Conservation (phyloP, 2,113 vertebrate genomes). For the Marcusenius ussheri region DNA sequence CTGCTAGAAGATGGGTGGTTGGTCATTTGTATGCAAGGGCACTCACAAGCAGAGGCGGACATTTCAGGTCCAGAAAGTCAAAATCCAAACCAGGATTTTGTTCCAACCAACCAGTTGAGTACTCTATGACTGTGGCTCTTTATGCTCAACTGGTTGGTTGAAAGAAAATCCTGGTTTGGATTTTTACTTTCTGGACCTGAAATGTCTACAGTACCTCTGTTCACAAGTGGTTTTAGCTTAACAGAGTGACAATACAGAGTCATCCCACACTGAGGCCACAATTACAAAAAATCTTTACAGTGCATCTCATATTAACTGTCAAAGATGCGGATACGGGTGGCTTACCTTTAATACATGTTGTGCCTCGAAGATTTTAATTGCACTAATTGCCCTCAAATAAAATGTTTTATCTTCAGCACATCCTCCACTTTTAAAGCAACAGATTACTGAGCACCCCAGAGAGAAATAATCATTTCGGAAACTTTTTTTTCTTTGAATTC, state of each 20-base stretch:
- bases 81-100: no score
- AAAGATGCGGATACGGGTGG: background rate
- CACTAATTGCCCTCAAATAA: background rate
- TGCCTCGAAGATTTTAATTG: background rate
- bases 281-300: background rate
- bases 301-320: background rate
- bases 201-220: no score
- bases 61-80: no score
- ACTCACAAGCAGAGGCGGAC: background rate
- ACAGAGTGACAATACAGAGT: background rate
- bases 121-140: no score
- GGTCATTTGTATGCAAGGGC: background rate
- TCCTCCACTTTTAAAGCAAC: background rate
- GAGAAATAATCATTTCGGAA: constrained; percentile 57
- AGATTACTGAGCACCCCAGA: constrained; percentile 37
- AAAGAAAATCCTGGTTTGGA: no score
- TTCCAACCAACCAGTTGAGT: no score
- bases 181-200: no score
- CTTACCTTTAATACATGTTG: background rate
- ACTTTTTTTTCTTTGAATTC: constrained; percentile 30
- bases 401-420: background rate
- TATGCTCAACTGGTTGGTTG: no score
- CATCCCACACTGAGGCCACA: background rate
- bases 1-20: background rate
- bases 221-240: background rate